Evolutionary conservation across 1,140 invertebrate genomes (phyloP), one percentile per base, ranked within the genome.

Genomic region (Araneus ventricosus): DNA sequence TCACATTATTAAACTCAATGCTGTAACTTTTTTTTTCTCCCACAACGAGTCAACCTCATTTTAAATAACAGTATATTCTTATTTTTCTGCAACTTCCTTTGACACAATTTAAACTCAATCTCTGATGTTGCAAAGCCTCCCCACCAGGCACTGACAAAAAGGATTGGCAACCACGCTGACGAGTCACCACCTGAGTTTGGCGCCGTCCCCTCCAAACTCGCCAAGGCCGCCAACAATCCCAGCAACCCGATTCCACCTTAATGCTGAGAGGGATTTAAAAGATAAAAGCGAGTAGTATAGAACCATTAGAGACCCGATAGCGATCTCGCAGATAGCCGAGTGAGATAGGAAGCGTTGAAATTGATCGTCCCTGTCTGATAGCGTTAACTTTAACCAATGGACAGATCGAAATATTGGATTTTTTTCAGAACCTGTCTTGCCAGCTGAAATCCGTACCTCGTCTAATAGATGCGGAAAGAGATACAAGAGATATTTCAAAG

Each of bases 241-340:
- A 30, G 59, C 61, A 88, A 88, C 87, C 88, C 41, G 27, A 75
- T 90, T 59, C 34, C 30, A 79, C 52, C 75, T 59, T 90, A 90
- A 90, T 90, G 88, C 88, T 90, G 88, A 90, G 88, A 90, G 88
- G 88, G 88, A 90, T 90, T 90, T 90, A 90, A 90, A 90, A 90
- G 88, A 90, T 90, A 90, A 52, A 90, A 90, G 59, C 67, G 22
- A 80, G 70, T 80, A 90, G 88, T 80, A 80, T 67, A 90, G 88
- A 80, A 80, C 88, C 88, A 90, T 90, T 90, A 90, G 88, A 90
- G 75, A n/a, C 22, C 7, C 34, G 88, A 90, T 90, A 90, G 39
- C 22, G 24, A 90, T 90, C 88, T 57, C 30, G 8, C 20, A 90
- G 88, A 90, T 90, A 90, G 45, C 88, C 57, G 14, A 17, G 4